Base-by-base conservation (phyloP, 1,140 invertebrate species). In the Drosophila nebulosa region DNA sequence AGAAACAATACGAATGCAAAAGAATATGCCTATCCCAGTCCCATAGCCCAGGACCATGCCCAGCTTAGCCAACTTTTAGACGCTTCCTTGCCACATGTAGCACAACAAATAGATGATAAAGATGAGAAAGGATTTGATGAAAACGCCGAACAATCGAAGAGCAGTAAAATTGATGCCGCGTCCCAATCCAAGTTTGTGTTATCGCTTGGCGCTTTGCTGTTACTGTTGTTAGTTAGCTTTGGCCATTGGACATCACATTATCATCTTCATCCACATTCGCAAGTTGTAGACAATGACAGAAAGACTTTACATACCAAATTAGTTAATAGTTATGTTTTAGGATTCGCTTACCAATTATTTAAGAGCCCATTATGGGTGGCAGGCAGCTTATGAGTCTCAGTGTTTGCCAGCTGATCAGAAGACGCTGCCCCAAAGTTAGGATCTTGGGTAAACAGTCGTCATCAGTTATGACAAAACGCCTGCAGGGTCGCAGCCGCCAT, bases 221-320 rank as follows among this genome's bases (percentile, higher is more conserved):
- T 78, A 42, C 68, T 86, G 61, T 88, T 88, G 84, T 71, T 83
- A 79, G 75, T 88, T 65, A 66, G 60, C 57, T 55, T 72, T 53
- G 53, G 59, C 55, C 66, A 66, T 30, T 78, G 69, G 58, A 63
- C 50, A 50, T 52, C 59, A 64, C 66, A 57, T 52, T 51, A 61
- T 70, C 67, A 61, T 66, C 62, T 63, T 70, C 55, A 74, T 69
- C 57, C 55, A 66, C 74, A 78, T 68, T n/a, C n/a, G n/a, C 62
- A 67, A 66, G 64, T 76, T 80, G 68, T 65, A 68, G 79, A 78
- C 68, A 89, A 80, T 65, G 74, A 88, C 84, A 89, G 66, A 74
- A 88, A 88, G 83, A 90, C 78, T 90, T 90, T 90, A 72, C 78
- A 73, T 86, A 90, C 78, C 81, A 83, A 90, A 90, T 86, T 86